Base-by-base conservation (phyloP, 2,113 vertebrate genomes). In the Elephas maximus region DNA sequence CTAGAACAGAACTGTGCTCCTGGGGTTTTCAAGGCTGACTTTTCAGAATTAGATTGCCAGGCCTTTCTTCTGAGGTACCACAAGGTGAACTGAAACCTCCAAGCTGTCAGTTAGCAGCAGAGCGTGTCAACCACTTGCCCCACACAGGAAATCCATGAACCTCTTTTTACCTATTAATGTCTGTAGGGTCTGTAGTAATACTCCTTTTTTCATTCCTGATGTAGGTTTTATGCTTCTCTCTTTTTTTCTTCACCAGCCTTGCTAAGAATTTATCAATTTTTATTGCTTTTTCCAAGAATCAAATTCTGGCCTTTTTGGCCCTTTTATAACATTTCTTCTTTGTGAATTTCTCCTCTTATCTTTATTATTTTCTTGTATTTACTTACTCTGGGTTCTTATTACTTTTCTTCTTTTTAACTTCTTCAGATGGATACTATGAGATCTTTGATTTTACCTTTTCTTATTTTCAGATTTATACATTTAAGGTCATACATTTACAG, bases 201-300 rank as follows among this genome's bases (percentile, higher is more conserved):
- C 20, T 77, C 53, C 51, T 37, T 51, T 85, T 91, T 80, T 44
- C 44, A 87, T 87, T 44, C n/a, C 65, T 80, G 44, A 51, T 73
- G 26, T 2, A 63, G 41, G 33, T 73, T 80, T 79, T 87, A 20
- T 63, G 26, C 33, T 80, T 74, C 33, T 57, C 51, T 51, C 51
- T 18, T 30, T 20, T 6, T 53, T 26, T 26, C 33, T 69, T 80
- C 26, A 63, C 6, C 21, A 63, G 44, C 63, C 53, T 80, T 60
- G 51, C 81, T 41, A 74, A 85, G 41, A 78, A 95, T 80, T 91
- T 79, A 63, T 63, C 44, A 94, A n/a, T 63, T 74, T 87, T 71
- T 73, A 67, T 80, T 51, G 20, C 65, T 33, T n/a, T 88, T 88
- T 53, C 48, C 81, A 87, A 79, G 48, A 91, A 69, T 2, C 24